Evolutionary conservation across 2,888 invertebrate species (phyloP).

Genomic region (Pseudococcus viburni): DNA sequence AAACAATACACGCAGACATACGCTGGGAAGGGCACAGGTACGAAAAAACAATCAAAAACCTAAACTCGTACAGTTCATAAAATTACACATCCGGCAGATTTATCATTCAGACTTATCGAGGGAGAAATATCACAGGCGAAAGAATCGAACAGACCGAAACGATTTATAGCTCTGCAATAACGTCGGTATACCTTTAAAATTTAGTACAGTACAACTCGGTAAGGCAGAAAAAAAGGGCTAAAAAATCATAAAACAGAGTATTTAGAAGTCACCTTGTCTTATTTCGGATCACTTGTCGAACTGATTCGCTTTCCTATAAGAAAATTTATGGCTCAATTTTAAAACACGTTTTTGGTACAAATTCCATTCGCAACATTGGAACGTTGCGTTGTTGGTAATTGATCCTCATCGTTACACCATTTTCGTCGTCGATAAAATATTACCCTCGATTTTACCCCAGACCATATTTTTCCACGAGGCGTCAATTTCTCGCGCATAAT

Average conservation of each 20-base stretch:
- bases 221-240: not conserved
- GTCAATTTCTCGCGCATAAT: not conserved
- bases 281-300: constrained; percentile 29
- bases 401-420: not conserved
- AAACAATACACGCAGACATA: not conserved
- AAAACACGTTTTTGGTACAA: not conserved
- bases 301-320: not conserved
- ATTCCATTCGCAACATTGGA: not conserved
- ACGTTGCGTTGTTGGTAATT: constrained; percentile 6
- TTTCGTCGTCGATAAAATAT: not conserved
- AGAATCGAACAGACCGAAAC: constrained; percentile 6
- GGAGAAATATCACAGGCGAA: not conserved
- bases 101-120: not conserved
- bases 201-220: not conserved
- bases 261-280: constrained; percentile 18
- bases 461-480: not conserved
- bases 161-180: constrained; percentile 25
- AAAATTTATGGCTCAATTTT: constrained; percentile 10
- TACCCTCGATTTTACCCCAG: not conserved
- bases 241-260: constrained; percentile 28
- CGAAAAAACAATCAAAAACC: not conserved
- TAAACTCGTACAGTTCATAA: constrained; percentile 7
- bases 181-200: not conserved
- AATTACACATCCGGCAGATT: constrained; percentile 8
- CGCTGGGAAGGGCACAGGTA: not conserved